Evolutionary conservation across 1,140 invertebrate species (phyloP).

Genomic region (Trichoplusia ni): DNA sequence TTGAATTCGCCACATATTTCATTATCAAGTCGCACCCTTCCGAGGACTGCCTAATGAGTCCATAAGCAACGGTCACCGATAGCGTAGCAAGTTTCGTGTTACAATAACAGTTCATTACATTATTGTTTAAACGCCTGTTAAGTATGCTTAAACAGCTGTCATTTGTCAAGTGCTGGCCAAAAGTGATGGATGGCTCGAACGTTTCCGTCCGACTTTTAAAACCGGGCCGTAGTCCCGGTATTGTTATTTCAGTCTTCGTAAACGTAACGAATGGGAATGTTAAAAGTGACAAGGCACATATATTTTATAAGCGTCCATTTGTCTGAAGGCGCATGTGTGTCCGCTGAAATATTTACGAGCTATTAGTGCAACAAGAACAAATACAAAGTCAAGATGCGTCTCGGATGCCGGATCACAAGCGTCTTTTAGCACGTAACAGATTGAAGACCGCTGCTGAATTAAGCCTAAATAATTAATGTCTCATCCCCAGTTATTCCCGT

Average conservation of each 20-base stretch:
- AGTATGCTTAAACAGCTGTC: conserved; percentile 43
- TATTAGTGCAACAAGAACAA: conserved; percentile 75
- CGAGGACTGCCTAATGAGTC: conserved; percentile 15
- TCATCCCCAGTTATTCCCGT: conserved; percentile 27
- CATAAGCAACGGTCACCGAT: conserved; percentile 14
- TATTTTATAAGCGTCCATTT: conserved; percentile 75
- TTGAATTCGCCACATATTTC: no score
- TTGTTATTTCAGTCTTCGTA: conserved; percentile 78
- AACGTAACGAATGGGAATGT: conserved; percentile 68
- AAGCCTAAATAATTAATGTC: conserved; percentile 44
- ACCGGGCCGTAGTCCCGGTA: conserved; percentile 52
- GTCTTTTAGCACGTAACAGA: conserved; percentile 62
- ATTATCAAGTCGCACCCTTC: conserved; percentile 2
- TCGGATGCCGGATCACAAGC: conserved; percentile 52
- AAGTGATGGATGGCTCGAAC: conserved; percentile 55
- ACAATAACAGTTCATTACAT: conserved; percentile 30
- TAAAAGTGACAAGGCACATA: conserved; percentile 68
- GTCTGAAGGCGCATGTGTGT: conserved; percentile 66
- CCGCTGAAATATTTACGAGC: conserved; percentile 78
- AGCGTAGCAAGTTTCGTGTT: conserved; percentile 24
- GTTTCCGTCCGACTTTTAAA: conserved; percentile 67
- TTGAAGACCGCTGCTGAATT: conserved; percentile 58
- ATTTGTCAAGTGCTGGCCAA: conserved; percentile 52
- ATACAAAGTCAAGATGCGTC: conserved; percentile 40
- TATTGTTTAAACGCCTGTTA: conserved; percentile 26